Base-by-base conservation (phyloP, 1,140 invertebrate species). In the Phthorimaea operculella region DNA sequence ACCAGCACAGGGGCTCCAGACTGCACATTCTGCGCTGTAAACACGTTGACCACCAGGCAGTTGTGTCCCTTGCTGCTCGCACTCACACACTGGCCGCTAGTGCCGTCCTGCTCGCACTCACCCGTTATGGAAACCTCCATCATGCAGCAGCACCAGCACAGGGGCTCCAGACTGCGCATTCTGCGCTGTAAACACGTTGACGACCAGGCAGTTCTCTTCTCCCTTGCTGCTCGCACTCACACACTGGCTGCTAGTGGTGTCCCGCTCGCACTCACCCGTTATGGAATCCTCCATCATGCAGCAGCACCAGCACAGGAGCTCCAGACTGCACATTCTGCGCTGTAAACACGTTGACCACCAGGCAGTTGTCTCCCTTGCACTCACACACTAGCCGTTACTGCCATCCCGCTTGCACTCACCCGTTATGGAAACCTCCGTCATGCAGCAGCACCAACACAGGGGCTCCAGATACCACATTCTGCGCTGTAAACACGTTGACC, bases 311-410 rank as follows among this genome's bases (percentile, higher is more conserved):
- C 0, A 83, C 80, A n/a, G n/a, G 0, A 77, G 73, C 10, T 55
- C 52, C 6, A 52, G 21, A 4, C 54, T 28, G 11, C 57, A 66
- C 14, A 11, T 14, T 18, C 15, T 62, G 64, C 1, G 79, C 74
- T 0, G 66, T 51, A 62, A 83, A 83, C 45, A 83, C 67, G 44
- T 81, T 83, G 15, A 76, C 53, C 28, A 79, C 75, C 8, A 83
- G 65, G 42, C 80, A 83, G 60, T 79, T 71, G 48, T 80, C 73
- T 10, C 62, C 67, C 62, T 70, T 0, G 62, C 55, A 42, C 80
- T 79, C 0, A 68, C 65, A 47, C 80, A 83, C 39, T 68, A 72
- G 28, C 82, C 52, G 21, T 63, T n/a, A n/a, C n/a, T n/a, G n/a
- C n/a, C n/a, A n/a, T n/a, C n/a, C n/a, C n/a, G n/a, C n/a, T n/a